Evolutionary conservation across 2,113 vertebrate species (phyloP), one percentile per base, ranked within the genome.

Genomic region (Hepsetus odoe): DNA sequence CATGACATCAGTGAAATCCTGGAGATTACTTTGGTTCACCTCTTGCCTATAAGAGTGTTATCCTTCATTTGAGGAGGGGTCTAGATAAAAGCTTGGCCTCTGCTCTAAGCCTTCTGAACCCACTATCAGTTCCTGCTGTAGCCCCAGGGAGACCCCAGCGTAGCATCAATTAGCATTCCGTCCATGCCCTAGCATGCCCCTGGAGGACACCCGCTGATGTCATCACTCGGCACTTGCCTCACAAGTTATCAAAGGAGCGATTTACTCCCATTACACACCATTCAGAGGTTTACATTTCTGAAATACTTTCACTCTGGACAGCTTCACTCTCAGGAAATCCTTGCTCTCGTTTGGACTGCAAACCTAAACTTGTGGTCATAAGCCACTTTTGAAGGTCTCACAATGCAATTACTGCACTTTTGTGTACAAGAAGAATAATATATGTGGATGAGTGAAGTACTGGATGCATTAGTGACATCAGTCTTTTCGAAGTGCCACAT

Each of bases 241-340:
- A 76, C 32, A 69, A 72, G 46, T 80, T 80, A 85, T 85, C 77
- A 85, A 82, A 82, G 62, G 49, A 70, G 70, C 20, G 56, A 83
- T 83, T 85, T 77, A 85, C 74, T 67, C 75, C 77, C 65, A 77
- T 77, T 76, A 58, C 64, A 66, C 42, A 44, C 49, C 24, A 69
- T 74, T 77, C 64, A 73, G 72, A 85, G 58, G 74, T 85, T 82
- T 80, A 85, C 80, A 85, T 85, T 80, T 44, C 80, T 85, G 77
- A 40, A 80, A 85, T 85, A 49, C 77, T 77, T 85, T 77, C 22
- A 53, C 74, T 35, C 70, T 58, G 62, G 74, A 80, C 33, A 65
- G 33, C 35, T 72, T 74, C 72, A 59, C 24, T 22, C 79, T 64
- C 70, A 68, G 69, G 74, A 69, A 65, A 80, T 77, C 55, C 59